Evolutionary conservation across 2,113 vertebrate species (phyloP).

Genomic region (Antigone vipio): DNA sequence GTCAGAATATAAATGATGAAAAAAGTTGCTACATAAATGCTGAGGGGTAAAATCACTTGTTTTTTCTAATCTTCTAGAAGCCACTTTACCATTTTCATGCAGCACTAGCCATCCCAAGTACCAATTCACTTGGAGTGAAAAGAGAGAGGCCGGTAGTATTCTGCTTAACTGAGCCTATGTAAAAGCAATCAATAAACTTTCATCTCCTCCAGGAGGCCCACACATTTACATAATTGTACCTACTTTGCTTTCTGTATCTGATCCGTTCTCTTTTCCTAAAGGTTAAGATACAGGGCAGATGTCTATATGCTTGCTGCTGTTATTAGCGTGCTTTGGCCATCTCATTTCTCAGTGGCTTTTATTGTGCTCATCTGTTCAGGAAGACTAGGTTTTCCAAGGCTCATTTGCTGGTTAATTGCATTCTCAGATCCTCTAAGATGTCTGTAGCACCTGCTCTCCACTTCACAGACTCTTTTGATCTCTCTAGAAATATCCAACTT

Average conservation of each 20-base stretch:
- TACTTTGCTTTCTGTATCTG: constrained; percentile 1
- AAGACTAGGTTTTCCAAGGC: constrained; percentile 66
- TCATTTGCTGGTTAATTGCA: constrained; percentile 83
- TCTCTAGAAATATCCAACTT: constrained; percentile 76
- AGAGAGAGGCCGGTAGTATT: constrained; percentile 7
- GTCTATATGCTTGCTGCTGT: constrained; percentile 49
- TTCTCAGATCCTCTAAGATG: constrained; percentile 77
- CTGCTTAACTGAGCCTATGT: constrained; percentile 55
- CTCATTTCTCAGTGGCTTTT: constrained; percentile 65
- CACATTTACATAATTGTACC: constrained; percentile 79
- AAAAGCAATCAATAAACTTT: constrained; percentile 78
- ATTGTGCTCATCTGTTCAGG: constrained; percentile 70
- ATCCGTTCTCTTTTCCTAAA: constrained; percentile 52
- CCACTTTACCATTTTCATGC: not conserved
- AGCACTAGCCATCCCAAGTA: not conserved
- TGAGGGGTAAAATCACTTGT: not conserved
- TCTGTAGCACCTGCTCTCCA: constrained; percentile 75
- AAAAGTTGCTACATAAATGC: not conserved
- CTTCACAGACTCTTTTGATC: constrained; percentile 75
- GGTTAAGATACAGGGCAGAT: constrained; percentile 69
- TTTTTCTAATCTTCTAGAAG: not conserved
- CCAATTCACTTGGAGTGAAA: not conserved
- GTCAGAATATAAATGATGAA: not conserved
- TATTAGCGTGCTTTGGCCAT: constrained; percentile 62
- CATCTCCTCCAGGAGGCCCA: constrained; percentile 62